These are phyloP conservation scores for Vireo altiloquus DNA, from an alignment of 2,113 vertebrate species.

Conservation along the genomic window DNA sequence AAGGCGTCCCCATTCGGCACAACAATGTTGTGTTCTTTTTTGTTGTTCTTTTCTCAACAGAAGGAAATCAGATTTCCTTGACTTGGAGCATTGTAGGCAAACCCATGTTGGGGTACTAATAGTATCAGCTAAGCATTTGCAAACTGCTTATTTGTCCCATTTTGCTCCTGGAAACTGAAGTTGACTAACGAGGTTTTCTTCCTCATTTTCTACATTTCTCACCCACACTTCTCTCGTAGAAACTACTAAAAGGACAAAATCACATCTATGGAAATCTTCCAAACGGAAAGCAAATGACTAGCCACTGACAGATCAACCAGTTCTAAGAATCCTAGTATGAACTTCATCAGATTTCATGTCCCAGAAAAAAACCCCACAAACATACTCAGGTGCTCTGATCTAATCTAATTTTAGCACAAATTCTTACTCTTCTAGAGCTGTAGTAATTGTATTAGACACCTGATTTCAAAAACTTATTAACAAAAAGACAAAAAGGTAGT, in stretches of 20 bases:
- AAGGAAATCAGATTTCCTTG: neutral
- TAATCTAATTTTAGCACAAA: neutral
- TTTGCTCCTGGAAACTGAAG: neutral
- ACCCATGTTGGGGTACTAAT: neutral
- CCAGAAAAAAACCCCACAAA: accelerated
- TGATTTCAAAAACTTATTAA: neutral
- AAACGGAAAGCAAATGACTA: neutral
- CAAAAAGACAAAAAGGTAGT: neutral
- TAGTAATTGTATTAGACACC: neutral
- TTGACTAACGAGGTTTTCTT: neutral
- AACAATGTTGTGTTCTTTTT: neutral
- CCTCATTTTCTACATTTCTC: neutral
- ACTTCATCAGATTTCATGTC: neutral
- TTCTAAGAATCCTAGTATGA: neutral
- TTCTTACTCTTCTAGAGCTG: neutral
- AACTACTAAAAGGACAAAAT: neutral
- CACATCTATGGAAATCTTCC: neutral
- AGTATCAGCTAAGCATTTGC: neutral
- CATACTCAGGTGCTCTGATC: neutral
- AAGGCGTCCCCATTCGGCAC: neutral
- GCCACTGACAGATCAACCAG: neutral
- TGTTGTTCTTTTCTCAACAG: neutral
- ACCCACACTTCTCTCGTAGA: neutral
- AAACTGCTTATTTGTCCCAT: neutral
- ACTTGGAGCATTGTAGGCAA: neutral